Conservation (phyloP, 2,888 invertebrate genomes). For the Halictus ligatus region DNA sequence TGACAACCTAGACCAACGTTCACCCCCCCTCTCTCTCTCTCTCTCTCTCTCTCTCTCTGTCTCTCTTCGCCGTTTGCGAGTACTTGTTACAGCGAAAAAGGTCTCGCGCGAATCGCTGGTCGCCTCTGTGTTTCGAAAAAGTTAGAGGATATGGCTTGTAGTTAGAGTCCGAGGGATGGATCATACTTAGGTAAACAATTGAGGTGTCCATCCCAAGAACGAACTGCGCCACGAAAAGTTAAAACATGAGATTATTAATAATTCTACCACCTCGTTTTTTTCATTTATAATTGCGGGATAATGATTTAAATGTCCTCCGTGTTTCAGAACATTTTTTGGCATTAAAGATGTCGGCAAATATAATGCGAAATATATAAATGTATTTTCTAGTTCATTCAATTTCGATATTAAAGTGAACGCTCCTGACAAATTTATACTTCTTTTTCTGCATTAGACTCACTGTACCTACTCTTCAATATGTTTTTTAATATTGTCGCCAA, state of each 20-base stretch:
- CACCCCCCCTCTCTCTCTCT: not conserved
- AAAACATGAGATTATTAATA: no score
- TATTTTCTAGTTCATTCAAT: not conserved
- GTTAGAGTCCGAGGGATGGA: not conserved
- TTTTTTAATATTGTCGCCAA: not conserved
- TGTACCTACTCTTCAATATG: not conserved
- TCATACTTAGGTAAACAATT: not conserved
- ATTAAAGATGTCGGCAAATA: not conserved
- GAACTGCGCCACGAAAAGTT: no score
- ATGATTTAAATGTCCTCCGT: no score
- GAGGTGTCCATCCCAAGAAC: not conserved
- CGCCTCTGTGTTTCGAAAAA: not conserved
- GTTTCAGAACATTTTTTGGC: not conserved
- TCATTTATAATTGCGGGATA: no score
- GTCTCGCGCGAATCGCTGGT: not conserved
- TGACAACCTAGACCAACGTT: constrained; percentile 67
- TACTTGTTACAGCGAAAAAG: not conserved
- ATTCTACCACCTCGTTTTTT: no score
- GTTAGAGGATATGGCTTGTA: not conserved
- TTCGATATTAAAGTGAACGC: not conserved
- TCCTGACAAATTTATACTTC: no score
- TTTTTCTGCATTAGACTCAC: no score
- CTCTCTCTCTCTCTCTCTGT: not conserved
- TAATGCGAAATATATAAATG: not conserved
- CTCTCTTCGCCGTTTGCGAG: not conserved